These are phyloP conservation scores for Trypoxylus dichotomus DNA, from an alignment of 1,140 invertebrate genomes.

Conservation along the genomic window DNA sequence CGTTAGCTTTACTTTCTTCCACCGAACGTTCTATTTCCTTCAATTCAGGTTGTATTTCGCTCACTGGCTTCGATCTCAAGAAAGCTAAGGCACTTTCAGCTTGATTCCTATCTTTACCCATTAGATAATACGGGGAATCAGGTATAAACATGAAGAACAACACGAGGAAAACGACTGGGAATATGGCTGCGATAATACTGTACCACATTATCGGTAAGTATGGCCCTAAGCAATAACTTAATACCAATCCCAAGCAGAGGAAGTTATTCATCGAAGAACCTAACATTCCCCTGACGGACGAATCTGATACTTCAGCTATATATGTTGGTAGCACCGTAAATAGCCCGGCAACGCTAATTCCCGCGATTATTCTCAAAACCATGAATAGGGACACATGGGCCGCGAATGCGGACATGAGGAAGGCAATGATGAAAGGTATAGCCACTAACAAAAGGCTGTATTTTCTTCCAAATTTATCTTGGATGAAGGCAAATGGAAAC, in stretches of 20 bases:
- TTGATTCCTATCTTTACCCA: slow-evolving; percentile 28
- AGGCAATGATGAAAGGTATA: slow-evolving; percentile 50
- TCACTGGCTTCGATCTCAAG: slow-evolving; percentile 26
- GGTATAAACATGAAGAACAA: slow-evolving; percentile 59
- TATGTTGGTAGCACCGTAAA: slow-evolving; percentile 58
- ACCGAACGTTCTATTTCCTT: slow-evolving; percentile 12
- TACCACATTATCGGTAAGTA: slow-evolving; percentile 60
- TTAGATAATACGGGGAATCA: slow-evolving; percentile 69
- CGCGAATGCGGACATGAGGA: slow-evolving; percentile 50
- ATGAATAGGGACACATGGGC: slow-evolving; percentile 47
- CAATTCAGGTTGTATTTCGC: slow-evolving; percentile 4
- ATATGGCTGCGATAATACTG: slow-evolving; percentile 54
- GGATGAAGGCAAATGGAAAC: slow-evolving; percentile 45
- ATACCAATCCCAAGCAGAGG: slow-evolving; percentile 41
- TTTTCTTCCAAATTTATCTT: slow-evolving; percentile 53
- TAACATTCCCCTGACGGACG: slow-evolving; percentile 40
- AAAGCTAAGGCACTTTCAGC: slow-evolving; percentile 38
- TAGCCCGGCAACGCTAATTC: slow-evolving; percentile 54
- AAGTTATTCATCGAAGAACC: slow-evolving; percentile 43
- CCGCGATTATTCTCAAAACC: slow-evolving; percentile 53
- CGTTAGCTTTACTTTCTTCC: slow-evolving; percentile 13
- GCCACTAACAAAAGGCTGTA: slow-evolving; percentile 46
- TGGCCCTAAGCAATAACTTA: slow-evolving; percentile 62
- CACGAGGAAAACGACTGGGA: slow-evolving; percentile 58
- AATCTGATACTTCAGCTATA: slow-evolving; percentile 57